Evolutionary conservation across 1,140 invertebrate genomes (phyloP), one percentile per base, ranked within the genome.

Genomic region (Sycophaga agraensis): DNA sequence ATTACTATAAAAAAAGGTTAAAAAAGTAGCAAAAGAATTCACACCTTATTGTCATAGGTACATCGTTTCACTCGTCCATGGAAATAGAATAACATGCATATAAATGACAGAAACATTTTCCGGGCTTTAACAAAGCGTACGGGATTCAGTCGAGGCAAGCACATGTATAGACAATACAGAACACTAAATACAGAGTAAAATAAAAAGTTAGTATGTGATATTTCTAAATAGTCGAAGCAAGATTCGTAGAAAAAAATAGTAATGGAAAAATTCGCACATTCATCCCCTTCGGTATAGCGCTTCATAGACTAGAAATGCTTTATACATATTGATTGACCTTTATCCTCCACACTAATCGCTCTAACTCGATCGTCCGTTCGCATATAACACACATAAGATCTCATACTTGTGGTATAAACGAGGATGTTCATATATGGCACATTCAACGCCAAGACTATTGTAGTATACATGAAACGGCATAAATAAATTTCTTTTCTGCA

Each of bases 271-370:
- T 11, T 9, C 19, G 1, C 12, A 26, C 26, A 9, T 28, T 19
- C 46, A 46, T 16, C 22, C 26, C 24, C 34, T 61, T 54, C 50
- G 34, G 39, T 54, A 42, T 61, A 46, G 59, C 59, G 59, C 34
- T 48, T 61, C 24, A 26, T 54, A 54, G 59, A 61, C 59, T 61
- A 61, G 59, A 61, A 50, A 59, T 59, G 16, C 39, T 59, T 50
- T 34, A 50, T 34, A 34, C 28, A 50, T 34, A 26, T 26, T 4
- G 24, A 46, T 3, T 39, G 4, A 39, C n/a, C 14, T 3, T 39
- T 14, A 39, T 39, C 14, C 6, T 39, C 6, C 37, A 4, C n/a
- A 9, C 4, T 39, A 9, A n/a, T 14, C 14, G 6, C n/a, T 39
- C 37, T 39, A 6, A 4, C 6, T 39, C n/a, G 8, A 39, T 39